A percentile compares a stretch with the other conserved stretches of the same genome.
Evolutionary conservation across 2,888 invertebrate genomes (phyloP).

Genomic region (Choreutis nemorana): DNA sequence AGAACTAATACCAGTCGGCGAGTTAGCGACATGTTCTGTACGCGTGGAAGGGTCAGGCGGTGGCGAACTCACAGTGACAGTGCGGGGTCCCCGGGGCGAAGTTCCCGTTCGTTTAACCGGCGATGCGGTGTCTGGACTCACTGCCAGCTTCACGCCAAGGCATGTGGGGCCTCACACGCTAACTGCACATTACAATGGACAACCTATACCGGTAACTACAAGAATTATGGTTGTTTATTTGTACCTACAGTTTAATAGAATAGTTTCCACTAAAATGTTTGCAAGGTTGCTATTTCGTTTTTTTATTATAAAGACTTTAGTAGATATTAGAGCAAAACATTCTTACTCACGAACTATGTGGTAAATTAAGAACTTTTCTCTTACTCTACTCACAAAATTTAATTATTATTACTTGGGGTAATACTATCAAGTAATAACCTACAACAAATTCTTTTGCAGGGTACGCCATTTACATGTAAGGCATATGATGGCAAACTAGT

Average conservation of each 20-base stretch:
- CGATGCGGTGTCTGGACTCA: conserved; percentile 86
- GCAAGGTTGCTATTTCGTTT: too few species aligned
- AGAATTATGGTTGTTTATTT: neutral
- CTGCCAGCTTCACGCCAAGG: conserved; percentile 90
- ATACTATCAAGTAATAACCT: neutral
- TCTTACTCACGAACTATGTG: too few species aligned
- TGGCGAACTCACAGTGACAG: conserved; percentile 89
- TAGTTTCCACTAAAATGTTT: too few species aligned
- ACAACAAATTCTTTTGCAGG: conserved; percentile 43
- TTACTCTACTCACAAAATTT: neutral
- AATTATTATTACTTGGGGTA: neutral
- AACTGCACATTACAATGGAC: conserved; percentile 90
- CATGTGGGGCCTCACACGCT: conserved; percentile 94
- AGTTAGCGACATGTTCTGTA: conserved; percentile 55
- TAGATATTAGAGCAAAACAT: too few species aligned
- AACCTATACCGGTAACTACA: conserved; percentile 72
- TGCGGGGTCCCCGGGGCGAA: conserved; percentile 86
- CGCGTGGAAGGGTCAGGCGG: conserved; percentile 65
- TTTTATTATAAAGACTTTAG: too few species aligned
- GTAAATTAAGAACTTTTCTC: too few species aligned
- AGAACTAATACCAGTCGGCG: conserved; percentile 87
- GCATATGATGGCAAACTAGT: conserved; percentile 93
- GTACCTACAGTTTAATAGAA: neutral
- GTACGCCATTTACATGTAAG: conserved; percentile 90
- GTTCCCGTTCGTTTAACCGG: conserved; percentile 90